These are phyloP conservation scores for Drosophila oshimai DNA, from an alignment of 1,140 invertebrate species.

Conservation along the genomic window DNA sequence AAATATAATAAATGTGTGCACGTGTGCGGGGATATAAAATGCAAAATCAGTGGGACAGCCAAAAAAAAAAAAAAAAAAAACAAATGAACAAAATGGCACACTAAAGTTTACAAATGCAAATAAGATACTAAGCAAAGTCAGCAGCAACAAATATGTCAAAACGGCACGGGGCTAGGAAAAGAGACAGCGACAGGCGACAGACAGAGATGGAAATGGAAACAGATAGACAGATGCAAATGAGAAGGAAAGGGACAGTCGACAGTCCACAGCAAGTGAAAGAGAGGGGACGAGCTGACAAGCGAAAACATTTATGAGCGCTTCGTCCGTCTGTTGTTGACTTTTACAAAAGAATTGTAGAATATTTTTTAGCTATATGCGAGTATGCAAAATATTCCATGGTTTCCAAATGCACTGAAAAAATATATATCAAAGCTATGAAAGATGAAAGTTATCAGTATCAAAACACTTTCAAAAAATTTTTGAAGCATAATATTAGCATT, in stretches of 20 bases:
- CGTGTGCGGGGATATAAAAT: slow-evolving; percentile 24
- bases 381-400: slow-evolving; percentile 55
- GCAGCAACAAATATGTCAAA: slow-evolving; percentile 77
- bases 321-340: slow-evolving; percentile 68
- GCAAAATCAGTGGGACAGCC: slow-evolving; percentile 44
- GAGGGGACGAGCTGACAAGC: slow-evolving; percentile 15
- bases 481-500: too few species aligned
- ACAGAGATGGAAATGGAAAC: neutral
- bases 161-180: slow-evolving; percentile 28
- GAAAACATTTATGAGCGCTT: slow-evolving; percentile 71
- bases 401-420: neutral
- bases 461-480: too few species aligned
- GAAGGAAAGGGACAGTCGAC: slow-evolving; percentile 13
- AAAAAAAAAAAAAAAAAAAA: slow-evolving; percentile 39
- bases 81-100: slow-evolving; percentile 64
- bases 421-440: too few species aligned
- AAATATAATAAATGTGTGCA: slow-evolving; percentile 45
- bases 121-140: slow-evolving; percentile 77
- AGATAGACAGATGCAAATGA: slow-evolving; percentile 34
- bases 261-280: neutral
- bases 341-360: slow-evolving; percentile 78
- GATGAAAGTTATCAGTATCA: too few species aligned
- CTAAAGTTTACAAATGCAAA: slow-evolving; percentile 80
- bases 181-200: slow-evolving; percentile 4
- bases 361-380: slow-evolving; percentile 70